Evolutionary conservation across 92 coral and sea anemone species (phyloP), one percentile per base, ranked within the genome.

Genomic region (Galaxea fascicularis): DNA sequence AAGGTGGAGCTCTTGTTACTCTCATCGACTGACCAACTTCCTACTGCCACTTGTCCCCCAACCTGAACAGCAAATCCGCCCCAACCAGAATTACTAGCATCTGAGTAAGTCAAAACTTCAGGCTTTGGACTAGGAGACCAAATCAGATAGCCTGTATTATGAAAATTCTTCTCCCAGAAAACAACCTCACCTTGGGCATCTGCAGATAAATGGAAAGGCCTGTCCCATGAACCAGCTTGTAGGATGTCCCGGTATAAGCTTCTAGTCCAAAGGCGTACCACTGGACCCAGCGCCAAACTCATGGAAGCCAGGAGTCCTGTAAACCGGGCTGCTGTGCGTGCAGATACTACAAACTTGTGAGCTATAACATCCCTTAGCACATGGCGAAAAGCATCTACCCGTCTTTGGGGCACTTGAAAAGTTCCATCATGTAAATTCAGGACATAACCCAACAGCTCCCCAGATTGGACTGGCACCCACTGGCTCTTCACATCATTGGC

Each of bases 101-200:
- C 90, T 10, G 93, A 90, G 73, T 90, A 86, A 22, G 90, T 56
- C 31, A 80, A 82, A 73, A 90, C 79, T 27, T 90, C 90, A 2
- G 80, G 78, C 68, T 70, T 85, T 8, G 93, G 93, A 79, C 71
- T 45, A 27, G 74, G 51, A 64, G 74, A 35, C 93, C 89, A 89
- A 27, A 85, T 89, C 51, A 88, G 92, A 44, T 82, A 77, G 18
- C 86, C 81, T 5, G 51, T 46, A 56, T 62, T 83, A 74, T 63
- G 73, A n/a, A 85, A 73, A 47, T 85, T 84, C 21, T 49, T 47
- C 41, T 59, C 60, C 90, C 93, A 86, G 51, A 84, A 89, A 10
- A 46, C n/a, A 15, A 78, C 65, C 47, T 89, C 92, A 31, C 10
- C 35, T n/a, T 49, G 74, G 44, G 82, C 85, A 17, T 85, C 89